phyloP scores from a whole-genome alignment of 2,797 vertebrate species.

The Gallinago stenura region DNA sequence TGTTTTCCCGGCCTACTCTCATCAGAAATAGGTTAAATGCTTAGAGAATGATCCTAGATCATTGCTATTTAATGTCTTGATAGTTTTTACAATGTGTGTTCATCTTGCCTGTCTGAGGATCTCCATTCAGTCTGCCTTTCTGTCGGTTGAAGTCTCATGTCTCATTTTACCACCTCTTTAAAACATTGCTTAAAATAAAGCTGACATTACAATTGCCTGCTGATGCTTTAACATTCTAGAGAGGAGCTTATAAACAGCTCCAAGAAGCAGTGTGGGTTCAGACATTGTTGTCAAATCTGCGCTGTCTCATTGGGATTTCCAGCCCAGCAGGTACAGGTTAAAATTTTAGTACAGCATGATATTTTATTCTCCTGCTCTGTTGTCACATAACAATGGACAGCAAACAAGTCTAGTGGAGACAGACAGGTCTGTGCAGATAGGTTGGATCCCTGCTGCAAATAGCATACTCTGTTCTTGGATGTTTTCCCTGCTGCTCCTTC shows the following conservation, averaged over 20 bases:
- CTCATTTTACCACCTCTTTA: neutral
- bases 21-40: neutral
- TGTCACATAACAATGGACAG: neutral
- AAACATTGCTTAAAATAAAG: neutral
- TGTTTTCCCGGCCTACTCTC: constrained; percentile 2
- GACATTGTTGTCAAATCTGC: neutral
- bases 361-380: neutral
- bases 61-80: neutral
- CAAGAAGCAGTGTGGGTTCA: neutral
- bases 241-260: neutral
- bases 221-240: neutral
- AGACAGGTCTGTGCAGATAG: neutral
- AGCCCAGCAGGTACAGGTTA: neutral
- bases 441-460: neutral
- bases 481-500: neutral
- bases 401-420: neutral
- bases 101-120: neutral
- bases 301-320: neutral
- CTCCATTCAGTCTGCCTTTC: neutral
- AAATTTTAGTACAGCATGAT: neutral
- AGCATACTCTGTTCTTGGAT: neutral
- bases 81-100: neutral
- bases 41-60: neutral
- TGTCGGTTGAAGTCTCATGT: neutral
- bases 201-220: neutral